Evolutionary conservation across 2,888 invertebrate genomes (phyloP).

Genomic region (Argyra leucocephala): DNA sequence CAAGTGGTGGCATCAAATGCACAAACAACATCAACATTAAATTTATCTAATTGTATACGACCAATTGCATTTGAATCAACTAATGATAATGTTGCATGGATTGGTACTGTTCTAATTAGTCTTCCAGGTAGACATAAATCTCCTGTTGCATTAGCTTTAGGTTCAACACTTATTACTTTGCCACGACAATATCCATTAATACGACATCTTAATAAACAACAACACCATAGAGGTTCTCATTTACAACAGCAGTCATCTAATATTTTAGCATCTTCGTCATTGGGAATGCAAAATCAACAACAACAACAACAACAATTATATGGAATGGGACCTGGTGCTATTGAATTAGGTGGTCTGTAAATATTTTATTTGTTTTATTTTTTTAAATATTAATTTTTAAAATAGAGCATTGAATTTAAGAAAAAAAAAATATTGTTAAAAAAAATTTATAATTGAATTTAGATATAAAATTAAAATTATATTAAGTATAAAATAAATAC

Average conservation of each 20-base stretch:
- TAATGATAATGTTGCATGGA: conserved; percentile 79
- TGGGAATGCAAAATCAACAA: background rate
- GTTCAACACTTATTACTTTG: conserved; percentile 61
- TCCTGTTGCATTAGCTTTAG: conserved; percentile 69
- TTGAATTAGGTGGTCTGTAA: conserved; percentile 3
- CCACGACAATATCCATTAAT: conserved; percentile 46
- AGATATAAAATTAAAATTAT: too few species aligned
- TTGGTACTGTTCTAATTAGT: conserved; percentile 81
- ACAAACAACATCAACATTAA: conserved; percentile 28
- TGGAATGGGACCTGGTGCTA: background rate
- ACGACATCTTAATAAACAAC: conserved; percentile 12
- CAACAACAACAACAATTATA: background rate
- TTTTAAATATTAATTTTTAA: too few species aligned
- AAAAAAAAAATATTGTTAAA: too few species aligned
- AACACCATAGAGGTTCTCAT: conserved; percentile 23
- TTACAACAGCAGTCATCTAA: conserved; percentile 24
- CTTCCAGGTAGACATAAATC: conserved; percentile 76
- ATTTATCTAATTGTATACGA: conserved; percentile 47
- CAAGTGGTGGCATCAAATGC: conserved; percentile 25
- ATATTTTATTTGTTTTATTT: too few species aligned
- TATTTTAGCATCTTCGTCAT: conserved; percentile 18
- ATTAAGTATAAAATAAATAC: too few species aligned
- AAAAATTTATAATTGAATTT: too few species aligned
- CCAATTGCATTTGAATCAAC: conserved; percentile 88
- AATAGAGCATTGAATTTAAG: too few species aligned